These are phyloP conservation scores for Takifugu flavidus DNA, from an alignment of 2,113 vertebrate species.

Conservation along the genomic window DNA sequence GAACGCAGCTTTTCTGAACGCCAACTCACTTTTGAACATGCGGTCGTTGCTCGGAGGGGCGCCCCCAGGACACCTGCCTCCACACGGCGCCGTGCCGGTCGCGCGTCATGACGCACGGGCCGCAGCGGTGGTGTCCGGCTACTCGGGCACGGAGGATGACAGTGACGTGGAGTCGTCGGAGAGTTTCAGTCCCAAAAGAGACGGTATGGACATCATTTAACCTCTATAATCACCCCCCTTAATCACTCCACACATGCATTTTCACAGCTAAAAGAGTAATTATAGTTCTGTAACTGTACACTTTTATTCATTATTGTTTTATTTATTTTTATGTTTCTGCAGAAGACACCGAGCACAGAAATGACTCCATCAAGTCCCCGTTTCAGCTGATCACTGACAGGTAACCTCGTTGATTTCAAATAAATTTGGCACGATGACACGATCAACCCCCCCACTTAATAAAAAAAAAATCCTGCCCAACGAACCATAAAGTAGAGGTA, in stretches of 20 bases:
- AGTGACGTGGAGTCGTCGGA: constrained; percentile 85
- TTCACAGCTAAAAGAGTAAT: not conserved
- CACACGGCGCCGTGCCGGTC: constrained; percentile 75
- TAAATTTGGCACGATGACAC: constrained; percentile 34
- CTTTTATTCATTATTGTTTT: not conserved
- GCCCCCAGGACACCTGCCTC: constrained; percentile 77
- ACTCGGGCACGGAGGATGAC: constrained; percentile 79
- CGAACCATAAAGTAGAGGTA: constrained; percentile 45
- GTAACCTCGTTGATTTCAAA: constrained; percentile 71
- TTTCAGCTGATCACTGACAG: constrained; percentile 93
- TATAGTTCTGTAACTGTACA: not conserved
- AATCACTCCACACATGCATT: too few species aligned
- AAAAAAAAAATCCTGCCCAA: constrained; percentile 19
- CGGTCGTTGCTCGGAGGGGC: constrained; percentile 90
- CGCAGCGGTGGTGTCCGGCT: constrained; percentile 58
- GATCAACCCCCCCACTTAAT: not conserved
- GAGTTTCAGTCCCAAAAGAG: constrained; percentile 87
- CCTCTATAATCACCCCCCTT: not conserved
- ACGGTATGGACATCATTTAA: constrained; percentile 73
- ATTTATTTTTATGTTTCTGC: constrained; percentile 4
- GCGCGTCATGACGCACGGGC: constrained; percentile 69
- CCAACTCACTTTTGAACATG: constrained; percentile 93
- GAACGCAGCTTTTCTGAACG: constrained; percentile 91
- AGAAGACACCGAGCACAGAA: constrained; percentile 84
- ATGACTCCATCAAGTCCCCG: constrained; percentile 86